Percentiles rank a stretch among this genome's conserved stretches.
Conservation (phyloP, 2,113 vertebrate species). For the Esox niger region DNA sequence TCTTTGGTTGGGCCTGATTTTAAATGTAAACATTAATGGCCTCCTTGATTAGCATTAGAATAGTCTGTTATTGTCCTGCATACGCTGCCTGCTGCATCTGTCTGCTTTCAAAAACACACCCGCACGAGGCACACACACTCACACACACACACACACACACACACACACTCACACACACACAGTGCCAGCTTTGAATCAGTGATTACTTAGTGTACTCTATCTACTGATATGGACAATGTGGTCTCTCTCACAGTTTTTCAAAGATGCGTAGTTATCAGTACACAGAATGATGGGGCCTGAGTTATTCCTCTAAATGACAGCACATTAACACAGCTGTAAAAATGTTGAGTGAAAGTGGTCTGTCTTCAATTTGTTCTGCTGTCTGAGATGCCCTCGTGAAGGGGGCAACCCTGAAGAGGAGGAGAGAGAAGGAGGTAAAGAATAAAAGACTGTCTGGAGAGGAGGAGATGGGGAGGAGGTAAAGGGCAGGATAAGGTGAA, state of each 20-base stretch:
- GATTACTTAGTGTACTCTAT: conserved; percentile 77
- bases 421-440: conserved; percentile 21
- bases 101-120: conserved; percentile 25
- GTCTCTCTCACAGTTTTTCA: too few relatives aligned
- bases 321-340: too few relatives aligned
- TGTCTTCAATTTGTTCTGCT: too few relatives aligned
- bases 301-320: conserved; percentile 29
- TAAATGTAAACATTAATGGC: conserved; percentile 83
- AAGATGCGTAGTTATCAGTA: too few relatives aligned
- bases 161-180: conserved; percentile 11
- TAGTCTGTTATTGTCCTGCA: conserved; percentile 70
- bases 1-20: conserved; percentile 66
- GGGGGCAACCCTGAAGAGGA: conserved; percentile 24
- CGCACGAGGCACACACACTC: conserved; percentile 2
- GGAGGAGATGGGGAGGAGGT: conserved; percentile 56
- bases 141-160: conserved; percentile 4
- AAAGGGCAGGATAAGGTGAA: conserved; percentile 73
- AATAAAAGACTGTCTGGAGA: conserved; percentile 41
- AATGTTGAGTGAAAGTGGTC: too few relatives aligned
- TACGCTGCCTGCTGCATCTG: conserved; percentile 68
- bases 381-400: conserved; percentile 30
- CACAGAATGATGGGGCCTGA: conserved; percentile 67
- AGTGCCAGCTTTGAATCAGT: too few relatives aligned
- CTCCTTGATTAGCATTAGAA: conserved; percentile 80
- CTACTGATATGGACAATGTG: conserved; percentile 56